A percentile compares a stretch with the other conserved stretches of the same genome.
phyloP scores from a whole-genome alignment of 2,113 vertebrate species.

The Motacilla alba region DNA sequence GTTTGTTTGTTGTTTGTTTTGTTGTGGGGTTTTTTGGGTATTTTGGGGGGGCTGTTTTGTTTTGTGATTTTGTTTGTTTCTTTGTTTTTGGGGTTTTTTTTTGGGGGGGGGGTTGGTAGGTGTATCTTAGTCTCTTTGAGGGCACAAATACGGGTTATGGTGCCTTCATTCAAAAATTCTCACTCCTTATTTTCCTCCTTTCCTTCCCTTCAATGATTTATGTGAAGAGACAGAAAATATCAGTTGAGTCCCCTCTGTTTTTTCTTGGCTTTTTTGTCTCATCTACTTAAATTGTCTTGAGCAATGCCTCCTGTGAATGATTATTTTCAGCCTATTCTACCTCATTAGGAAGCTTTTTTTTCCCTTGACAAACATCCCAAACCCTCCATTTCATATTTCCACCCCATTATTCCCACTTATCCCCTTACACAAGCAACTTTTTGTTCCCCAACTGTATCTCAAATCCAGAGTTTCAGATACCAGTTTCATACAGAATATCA shows the following conservation, averaged over 20 bases:
- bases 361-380: background rate
- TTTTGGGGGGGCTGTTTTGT: too few relatives aligned
- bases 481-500: background rate
- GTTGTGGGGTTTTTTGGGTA: too few relatives aligned
- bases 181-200: background rate
- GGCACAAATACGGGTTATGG: background rate
- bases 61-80: too few relatives aligned
- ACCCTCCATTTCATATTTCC: background rate
- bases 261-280: background rate
- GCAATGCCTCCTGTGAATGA: background rate
- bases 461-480: background rate
- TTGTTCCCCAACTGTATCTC: background rate
- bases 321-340: background rate
- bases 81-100: background rate
- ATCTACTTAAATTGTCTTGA: background rate
- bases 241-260: background rate
- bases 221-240: background rate
- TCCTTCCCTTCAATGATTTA: background rate
- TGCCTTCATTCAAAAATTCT: background rate
- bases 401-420: background rate
- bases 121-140: background rate
- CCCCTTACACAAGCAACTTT: background rate
- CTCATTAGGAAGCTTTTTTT: background rate
- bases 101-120: background rate
- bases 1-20: background rate